Evolutionary conservation across 2,888 invertebrate genomes (phyloP).

Genomic region (Elysia crispata): DNA sequence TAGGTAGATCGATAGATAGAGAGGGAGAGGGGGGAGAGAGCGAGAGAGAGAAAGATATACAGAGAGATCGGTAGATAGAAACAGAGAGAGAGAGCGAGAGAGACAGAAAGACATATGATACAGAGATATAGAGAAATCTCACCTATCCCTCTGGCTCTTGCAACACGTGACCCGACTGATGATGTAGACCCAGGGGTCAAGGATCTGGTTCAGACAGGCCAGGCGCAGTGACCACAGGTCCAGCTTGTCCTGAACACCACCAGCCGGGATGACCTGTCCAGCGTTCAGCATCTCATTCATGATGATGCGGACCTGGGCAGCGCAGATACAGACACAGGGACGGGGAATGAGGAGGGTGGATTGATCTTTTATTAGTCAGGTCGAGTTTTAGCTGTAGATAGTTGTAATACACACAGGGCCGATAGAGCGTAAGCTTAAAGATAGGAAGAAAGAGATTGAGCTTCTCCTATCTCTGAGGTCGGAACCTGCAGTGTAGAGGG

Average conservation of each 20-base stretch:
- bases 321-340: not conserved
- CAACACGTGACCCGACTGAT: constrained; percentile 63
- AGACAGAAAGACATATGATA: no score
- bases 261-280: constrained; percentile 49
- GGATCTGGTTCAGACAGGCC: constrained; percentile 41
- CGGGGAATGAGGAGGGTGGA: not conserved
- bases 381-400: no score
- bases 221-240: constrained; percentile 65
- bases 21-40: no score
- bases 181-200: constrained; percentile 75
- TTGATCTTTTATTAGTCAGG: no score
- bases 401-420: no score
- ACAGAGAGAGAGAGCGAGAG: no score
- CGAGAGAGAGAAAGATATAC: no score
- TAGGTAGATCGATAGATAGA: no score
- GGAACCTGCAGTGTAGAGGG: no score
- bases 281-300: constrained; percentile 56
- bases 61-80: no score
- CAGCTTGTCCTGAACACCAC: constrained; percentile 23
- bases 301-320: constrained; percentile 58
- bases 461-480: no score
- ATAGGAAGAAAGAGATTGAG: no score
- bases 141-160: constrained; percentile 23
- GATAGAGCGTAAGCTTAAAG: not conserved
- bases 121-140: not conserved